phyloP scores from a whole-genome alignment of 2,888 invertebrate species.

The Mactromeris polynyma region DNA sequence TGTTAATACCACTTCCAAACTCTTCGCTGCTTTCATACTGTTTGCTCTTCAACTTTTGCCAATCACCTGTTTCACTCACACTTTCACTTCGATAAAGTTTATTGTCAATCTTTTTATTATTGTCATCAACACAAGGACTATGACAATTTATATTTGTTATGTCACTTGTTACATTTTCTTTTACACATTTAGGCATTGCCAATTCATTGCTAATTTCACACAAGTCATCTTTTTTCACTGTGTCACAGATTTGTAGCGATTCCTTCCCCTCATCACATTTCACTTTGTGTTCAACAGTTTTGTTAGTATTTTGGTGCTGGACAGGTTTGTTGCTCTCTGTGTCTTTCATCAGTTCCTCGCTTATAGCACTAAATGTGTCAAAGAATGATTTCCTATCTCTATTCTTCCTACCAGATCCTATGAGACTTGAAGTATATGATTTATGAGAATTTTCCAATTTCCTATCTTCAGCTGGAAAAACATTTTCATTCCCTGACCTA shows the following conservation, averaged over 20 bases:
- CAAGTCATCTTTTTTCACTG: neutral
- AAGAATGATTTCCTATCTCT: conserved; percentile 45
- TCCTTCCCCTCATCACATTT: neutral
- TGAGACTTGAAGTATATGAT: neutral
- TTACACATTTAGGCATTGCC: neutral
- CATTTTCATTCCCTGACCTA: neutral
- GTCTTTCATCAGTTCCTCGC: conserved; percentile 31
- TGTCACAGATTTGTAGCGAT: neutral
- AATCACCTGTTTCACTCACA: neutral
- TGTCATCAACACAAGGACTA: neutral
- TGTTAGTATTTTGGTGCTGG: neutral
- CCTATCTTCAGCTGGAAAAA: neutral
- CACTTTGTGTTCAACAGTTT: neutral
- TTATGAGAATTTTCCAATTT: neutral
- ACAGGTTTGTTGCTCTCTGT: neutral
- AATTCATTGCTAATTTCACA: neutral
- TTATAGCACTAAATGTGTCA: conserved; percentile 66
- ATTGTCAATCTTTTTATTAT: neutral
- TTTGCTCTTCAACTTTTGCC: neutral
- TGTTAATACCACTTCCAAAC: neutral
- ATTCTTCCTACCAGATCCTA: conserved; percentile 34
- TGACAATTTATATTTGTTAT: neutral
- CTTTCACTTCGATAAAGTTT: neutral
- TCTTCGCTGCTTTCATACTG: neutral
- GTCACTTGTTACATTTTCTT: neutral